Conservation (phyloP, 2,888 invertebrate species). For the Chrysolina americana region DNA sequence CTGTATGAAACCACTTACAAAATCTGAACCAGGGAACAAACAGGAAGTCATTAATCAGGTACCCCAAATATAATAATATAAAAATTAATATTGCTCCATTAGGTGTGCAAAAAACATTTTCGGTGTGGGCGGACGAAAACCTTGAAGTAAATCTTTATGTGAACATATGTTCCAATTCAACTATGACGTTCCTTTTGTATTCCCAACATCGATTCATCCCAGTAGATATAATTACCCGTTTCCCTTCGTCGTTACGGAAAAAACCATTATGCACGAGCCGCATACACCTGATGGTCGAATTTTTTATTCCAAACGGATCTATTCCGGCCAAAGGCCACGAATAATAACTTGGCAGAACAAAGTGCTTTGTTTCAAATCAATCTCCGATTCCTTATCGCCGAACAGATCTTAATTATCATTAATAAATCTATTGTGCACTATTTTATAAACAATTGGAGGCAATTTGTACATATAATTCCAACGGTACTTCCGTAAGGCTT, state of each 20-base stretch:
- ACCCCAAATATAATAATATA: too few species aligned
- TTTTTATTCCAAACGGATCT: constrained; percentile 24
- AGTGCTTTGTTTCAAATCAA: constrained; percentile 20
- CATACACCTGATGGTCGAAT: constrained; percentile 13
- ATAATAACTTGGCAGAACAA: not conserved
- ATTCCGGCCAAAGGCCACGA: constrained; percentile 10
- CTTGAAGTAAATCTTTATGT: not conserved
- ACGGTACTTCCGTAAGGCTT: not conserved
- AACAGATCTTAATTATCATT: constrained; percentile 24
- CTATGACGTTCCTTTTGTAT: not conserved
- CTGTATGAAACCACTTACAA: too few species aligned
- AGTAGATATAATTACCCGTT: constrained; percentile 6
- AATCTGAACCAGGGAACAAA: too few species aligned
- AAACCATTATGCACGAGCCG: not conserved
- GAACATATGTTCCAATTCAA: not conserved
- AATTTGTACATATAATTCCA: constrained; percentile 13
- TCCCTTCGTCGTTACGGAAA: not conserved
- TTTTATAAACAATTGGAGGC: constrained; percentile 25
- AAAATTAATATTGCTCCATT: too few species aligned
- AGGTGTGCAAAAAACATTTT: not conserved
- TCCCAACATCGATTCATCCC: not conserved
- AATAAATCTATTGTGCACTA: constrained; percentile 28
- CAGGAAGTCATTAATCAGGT: too few species aligned
- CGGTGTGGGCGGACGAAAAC: not conserved
- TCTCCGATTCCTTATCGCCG: not conserved